Percentiles rank a stretch among this genome's conserved stretches.
Conservation (phyloP, 2,113 vertebrate species). For the Misgurnus mizolepis region DNA sequence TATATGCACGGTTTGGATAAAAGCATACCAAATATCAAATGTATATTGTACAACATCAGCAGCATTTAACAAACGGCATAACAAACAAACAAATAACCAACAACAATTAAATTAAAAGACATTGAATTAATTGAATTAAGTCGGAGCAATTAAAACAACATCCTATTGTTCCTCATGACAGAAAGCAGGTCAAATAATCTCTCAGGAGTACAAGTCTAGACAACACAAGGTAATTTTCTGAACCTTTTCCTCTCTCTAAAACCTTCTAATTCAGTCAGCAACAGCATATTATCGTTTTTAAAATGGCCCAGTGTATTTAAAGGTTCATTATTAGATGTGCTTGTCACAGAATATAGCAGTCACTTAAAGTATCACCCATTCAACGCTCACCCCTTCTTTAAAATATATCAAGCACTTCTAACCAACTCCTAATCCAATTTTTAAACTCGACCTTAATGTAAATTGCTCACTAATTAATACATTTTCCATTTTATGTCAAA, state of each 20-base stretch:
- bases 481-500: neutral
- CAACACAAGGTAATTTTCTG: slow-evolving; percentile 30
- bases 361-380: too few relatives aligned
- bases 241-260: neutral
- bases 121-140: neutral
- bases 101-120: neutral
- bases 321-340: too few relatives aligned
- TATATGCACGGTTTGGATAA: too few relatives aligned
- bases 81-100: neutral
- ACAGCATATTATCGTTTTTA: neutral
- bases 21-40: too few relatives aligned
- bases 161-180: slow-evolving; percentile 18
- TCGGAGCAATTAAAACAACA: neutral
- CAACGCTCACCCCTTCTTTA: neutral
- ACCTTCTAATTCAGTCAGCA: neutral
- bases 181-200: slow-evolving; percentile 6
- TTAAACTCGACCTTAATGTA: neutral
- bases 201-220: slow-evolving; percentile 31
- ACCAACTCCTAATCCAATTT: neutral
- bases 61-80: too few relatives aligned
- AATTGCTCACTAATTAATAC: neutral
- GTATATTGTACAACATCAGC: too few relatives aligned
- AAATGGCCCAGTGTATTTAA: neutral
- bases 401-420: neutral
- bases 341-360: neutral